A percentile compares a stretch with the other conserved stretches of the same genome.
Evolutionary conservation across 1,140 invertebrate species (phyloP).

Genomic region (Epicauta chinensis): DNA sequence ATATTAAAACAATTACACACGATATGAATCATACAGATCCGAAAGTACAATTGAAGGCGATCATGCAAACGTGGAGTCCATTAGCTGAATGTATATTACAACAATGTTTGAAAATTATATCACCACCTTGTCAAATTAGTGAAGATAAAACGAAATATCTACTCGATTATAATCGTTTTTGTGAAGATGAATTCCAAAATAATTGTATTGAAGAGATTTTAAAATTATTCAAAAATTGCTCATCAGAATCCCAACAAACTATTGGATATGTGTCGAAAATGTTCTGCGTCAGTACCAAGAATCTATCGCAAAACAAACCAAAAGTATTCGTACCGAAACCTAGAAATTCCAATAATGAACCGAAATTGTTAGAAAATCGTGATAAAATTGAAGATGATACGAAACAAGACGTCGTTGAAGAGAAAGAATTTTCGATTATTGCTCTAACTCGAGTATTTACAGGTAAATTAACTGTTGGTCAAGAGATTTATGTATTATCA

Average conservation of each 20-base stretch:
- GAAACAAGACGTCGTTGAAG: constrained; percentile 18
- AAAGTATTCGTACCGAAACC: constrained; percentile 30
- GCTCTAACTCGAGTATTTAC: constrained; percentile 94
- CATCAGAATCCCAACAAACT: constrained; percentile 52
- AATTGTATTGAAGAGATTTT: constrained; percentile 28
- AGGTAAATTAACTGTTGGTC: constrained; percentile 73
- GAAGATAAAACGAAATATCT: constrained; percentile 62
- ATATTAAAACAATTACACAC: constrained; percentile 67
- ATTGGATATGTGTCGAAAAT: constrained; percentile 95
- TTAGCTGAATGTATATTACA: constrained; percentile 72
- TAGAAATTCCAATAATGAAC: constrained; percentile 5
- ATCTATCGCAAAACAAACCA: constrained; percentile 43
- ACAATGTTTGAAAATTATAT: constrained; percentile 75
- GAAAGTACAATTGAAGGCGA: constrained; percentile 69
- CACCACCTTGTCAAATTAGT: constrained; percentile 71
- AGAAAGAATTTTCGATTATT: constrained; percentile 59
- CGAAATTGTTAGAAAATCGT: constrained; percentile 2
- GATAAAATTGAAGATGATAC: constrained; percentile 33
- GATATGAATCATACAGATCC: constrained; percentile 75
- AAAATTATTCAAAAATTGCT: constrained; percentile 59
- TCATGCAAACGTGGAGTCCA: constrained; percentile 86
- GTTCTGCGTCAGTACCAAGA: constrained; percentile 71
- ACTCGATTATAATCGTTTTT: constrained; percentile 38
- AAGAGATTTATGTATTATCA: constrained; percentile 79
- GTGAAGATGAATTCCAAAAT: constrained; percentile 27